Conservation (phyloP, 2,113 vertebrate species). For the Sarotherodon lohbergeri region DNA sequence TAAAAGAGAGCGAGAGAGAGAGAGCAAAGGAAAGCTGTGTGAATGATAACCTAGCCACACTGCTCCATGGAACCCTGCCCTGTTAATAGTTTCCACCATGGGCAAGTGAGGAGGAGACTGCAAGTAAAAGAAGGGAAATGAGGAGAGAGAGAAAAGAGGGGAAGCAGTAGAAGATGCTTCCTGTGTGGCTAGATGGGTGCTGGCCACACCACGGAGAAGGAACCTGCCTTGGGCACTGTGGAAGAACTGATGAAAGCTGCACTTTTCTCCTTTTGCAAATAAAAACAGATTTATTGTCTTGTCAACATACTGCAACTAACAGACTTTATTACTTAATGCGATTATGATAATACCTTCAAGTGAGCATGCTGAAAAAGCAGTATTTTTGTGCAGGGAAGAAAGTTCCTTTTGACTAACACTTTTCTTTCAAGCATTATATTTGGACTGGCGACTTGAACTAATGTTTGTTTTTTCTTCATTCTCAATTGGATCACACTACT, state of each 20-base stretch:
- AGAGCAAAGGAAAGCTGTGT: slow-evolving; percentile 32
- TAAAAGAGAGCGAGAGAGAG: background rate
- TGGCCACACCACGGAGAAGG: slow-evolving; percentile 45
- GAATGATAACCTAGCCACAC: slow-evolving; percentile 62
- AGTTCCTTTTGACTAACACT: background rate
- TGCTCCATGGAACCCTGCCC: slow-evolving; percentile 54
- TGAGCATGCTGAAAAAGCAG: background rate
- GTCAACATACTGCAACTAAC: background rate
- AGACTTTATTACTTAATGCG: background rate
- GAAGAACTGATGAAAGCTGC: slow-evolving; percentile 57
- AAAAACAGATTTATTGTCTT: slow-evolving; percentile 32
- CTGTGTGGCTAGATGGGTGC: slow-evolving; percentile 63
- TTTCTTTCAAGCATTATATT: background rate
- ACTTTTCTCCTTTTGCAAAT: slow-evolving; percentile 21
- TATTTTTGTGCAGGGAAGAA: background rate
- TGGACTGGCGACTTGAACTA: background rate
- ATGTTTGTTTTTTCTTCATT: background rate
- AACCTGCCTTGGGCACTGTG: slow-evolving; percentile 55
- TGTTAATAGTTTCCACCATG: slow-evolving; percentile 73
- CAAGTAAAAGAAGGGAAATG: slow-evolving; percentile 1
- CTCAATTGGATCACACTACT: background rate
- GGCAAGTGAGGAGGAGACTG: slow-evolving; percentile 40
- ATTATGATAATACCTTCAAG: background rate
- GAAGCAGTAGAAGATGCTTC: slow-evolving; percentile 62
- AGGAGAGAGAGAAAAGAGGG: slow-evolving; percentile 8